A percentile compares a stretch with the other conserved stretches of the same genome.
Conservation (phyloP, 2,888 invertebrate species). For the Caenorhabditis sp. region DNA sequence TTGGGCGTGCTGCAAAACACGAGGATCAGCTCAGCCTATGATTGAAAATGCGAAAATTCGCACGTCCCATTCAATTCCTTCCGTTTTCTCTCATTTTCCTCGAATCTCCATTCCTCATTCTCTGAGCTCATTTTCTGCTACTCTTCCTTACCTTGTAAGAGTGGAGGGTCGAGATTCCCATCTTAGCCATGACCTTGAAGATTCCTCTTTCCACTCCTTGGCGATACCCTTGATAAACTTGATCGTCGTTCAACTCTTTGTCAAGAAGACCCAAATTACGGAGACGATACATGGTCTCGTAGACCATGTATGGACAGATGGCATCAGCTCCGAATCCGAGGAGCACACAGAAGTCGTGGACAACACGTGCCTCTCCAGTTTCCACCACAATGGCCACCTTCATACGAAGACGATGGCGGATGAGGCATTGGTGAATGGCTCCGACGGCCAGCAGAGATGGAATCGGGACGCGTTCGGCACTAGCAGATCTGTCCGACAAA, state of each 20-base stretch:
- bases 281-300: constrained; percentile 93
- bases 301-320: constrained; percentile 92
- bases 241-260: constrained; percentile 86
- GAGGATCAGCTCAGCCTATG: constrained; percentile 7
- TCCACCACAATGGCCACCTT: constrained; percentile 93
- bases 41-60: background rate
- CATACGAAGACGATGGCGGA: constrained; percentile 95
- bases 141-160: constrained; percentile 90
- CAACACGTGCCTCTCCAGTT: constrained; percentile 94
- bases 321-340: constrained; percentile 97
- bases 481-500: constrained; percentile 88
- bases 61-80: constrained; percentile 44
- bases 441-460: constrained; percentile 92
- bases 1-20: constrained; percentile 89
- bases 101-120: background rate
- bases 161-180: constrained; percentile 99
- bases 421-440: constrained; percentile 95
- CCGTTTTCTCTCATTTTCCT: background rate
- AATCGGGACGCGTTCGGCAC: constrained; percentile 84
- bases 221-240: constrained; percentile 88
- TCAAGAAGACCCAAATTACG: constrained; percentile 92
- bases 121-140: background rate
- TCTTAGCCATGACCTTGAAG: constrained; percentile 97
- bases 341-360: constrained; percentile 95
- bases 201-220: constrained; percentile 94